A percentile compares a stretch with the other conserved stretches of the same genome.
Conservation (phyloP, 2,888 invertebrate genomes). For the Drosophila aldrichi region DNA sequence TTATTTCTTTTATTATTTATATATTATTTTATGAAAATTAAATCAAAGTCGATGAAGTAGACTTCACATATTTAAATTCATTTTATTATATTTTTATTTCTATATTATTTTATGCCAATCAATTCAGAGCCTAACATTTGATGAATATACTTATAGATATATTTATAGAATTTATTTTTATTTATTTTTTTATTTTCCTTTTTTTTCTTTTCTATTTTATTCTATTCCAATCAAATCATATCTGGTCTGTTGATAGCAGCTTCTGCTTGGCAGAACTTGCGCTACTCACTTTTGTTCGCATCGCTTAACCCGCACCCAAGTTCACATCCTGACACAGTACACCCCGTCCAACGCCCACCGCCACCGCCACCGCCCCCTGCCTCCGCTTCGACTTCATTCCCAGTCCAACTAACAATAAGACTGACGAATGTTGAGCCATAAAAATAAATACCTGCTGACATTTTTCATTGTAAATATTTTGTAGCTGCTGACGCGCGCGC, state of each 20-base stretch:
- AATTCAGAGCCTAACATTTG: no score
- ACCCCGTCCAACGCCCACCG: not conserved
- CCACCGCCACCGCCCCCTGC: not conserved
- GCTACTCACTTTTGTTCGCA: constrained; percentile 7
- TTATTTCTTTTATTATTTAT: no score
- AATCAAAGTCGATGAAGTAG: no score
- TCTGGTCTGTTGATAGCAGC: not conserved
- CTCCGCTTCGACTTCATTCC: not conserved
- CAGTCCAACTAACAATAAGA: constrained; percentile 72
- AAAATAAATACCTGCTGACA: constrained; percentile 82
- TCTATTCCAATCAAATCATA: not conserved
- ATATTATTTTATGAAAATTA: no score
- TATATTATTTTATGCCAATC: no score
- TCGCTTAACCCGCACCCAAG: constrained; percentile 17
- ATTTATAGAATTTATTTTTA: no score
- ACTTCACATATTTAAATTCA: no score
- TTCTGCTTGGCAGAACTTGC: not conserved
- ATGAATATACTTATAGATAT: no score
- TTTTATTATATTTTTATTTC: no score
- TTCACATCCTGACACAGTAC: constrained; percentile 8
- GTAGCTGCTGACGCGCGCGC: constrained; percentile 75
- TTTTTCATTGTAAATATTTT: constrained; percentile 81
- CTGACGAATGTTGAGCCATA: constrained; percentile 79
- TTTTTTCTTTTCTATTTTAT: not conserved
- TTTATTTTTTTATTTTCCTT: no score